Evolutionary conservation across 2,888 invertebrate species (phyloP).

Genomic region (Leucoptera coffeella): DNA sequence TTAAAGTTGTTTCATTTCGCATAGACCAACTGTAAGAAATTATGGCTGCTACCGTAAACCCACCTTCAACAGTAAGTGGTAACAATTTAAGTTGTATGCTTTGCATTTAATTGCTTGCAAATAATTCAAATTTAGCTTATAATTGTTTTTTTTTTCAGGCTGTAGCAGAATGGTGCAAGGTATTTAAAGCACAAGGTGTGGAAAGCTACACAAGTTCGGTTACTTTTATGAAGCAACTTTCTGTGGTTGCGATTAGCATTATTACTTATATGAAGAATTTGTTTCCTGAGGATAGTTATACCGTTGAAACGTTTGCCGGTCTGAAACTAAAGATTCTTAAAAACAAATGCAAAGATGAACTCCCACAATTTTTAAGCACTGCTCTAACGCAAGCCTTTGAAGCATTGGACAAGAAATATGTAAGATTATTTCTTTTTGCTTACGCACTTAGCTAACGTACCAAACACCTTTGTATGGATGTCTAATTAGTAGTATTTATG

Average conservation of each 20-base stretch:
- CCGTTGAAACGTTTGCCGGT: slow-evolving; percentile 18
- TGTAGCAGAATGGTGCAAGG: slow-evolving; percentile 20
- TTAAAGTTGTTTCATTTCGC: background rate
- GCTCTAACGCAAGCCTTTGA: slow-evolving; percentile 27
- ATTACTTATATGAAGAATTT: slow-evolving; percentile 24
- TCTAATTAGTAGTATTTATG: too few species aligned
- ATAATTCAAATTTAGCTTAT: background rate
- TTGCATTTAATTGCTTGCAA: background rate
- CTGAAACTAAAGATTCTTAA: slow-evolving; percentile 21
- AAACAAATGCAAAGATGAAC: slow-evolving; percentile 20
- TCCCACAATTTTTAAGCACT: slow-evolving; percentile 25
- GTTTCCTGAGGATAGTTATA: slow-evolving; percentile 23
- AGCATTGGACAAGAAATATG: slow-evolving; percentile 37
- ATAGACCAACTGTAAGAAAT: too few species aligned
- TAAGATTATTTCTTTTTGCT: too few species aligned
- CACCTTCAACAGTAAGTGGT: background rate
- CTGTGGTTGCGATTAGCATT: slow-evolving; percentile 24
- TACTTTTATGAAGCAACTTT: slow-evolving; percentile 33
- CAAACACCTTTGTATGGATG: too few species aligned
- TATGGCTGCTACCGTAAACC: background rate
- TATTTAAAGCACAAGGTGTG: slow-evolving; percentile 23
- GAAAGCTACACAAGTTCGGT: slow-evolving; percentile 29
- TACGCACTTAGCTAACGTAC: too few species aligned
- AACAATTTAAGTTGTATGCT: background rate
- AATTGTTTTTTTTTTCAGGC: slow-evolving; percentile 12